Evolutionary conservation across 2,888 invertebrate species (phyloP).

Genomic region (Aphidoletes aphidimyza): DNA sequence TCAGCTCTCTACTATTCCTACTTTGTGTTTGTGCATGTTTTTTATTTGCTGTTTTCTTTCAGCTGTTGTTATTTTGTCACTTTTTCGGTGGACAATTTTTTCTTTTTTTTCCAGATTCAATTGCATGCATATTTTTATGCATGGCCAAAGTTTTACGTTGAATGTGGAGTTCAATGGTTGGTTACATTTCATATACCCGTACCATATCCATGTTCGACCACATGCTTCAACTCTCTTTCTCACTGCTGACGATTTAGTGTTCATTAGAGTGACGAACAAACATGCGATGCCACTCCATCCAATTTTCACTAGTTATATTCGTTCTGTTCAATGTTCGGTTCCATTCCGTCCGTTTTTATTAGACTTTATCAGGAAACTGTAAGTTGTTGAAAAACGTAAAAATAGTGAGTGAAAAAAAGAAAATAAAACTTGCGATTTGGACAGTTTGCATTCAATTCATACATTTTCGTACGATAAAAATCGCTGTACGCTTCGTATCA

Average conservation of each 20-base stretch:
- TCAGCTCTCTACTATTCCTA: background rate
- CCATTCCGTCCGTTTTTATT: background rate
- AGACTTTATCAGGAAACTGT: conserved; percentile 28
- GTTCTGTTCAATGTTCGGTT: too few species aligned
- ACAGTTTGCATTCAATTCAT: conserved; percentile 11
- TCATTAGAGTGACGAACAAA: conserved; percentile 39
- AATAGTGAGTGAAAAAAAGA: background rate
- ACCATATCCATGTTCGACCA: background rate
- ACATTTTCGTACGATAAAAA: conserved; percentile 1
- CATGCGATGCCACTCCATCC: conserved; percentile 17
- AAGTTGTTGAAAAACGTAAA: background rate
- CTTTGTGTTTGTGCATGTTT: background rate
- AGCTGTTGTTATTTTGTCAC: conserved; percentile 47
- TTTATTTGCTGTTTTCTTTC: background rate
- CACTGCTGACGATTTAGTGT: conserved; percentile 1
- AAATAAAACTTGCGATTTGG: background rate
- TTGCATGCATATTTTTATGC: conserved; percentile 34
- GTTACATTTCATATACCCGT: background rate
- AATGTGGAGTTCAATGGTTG: conserved; percentile 10
- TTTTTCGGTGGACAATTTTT: conserved; percentile 33
- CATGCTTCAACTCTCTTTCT: background rate
- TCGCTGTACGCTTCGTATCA: background rate
- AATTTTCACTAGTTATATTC: background rate
- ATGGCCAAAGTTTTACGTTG: conserved; percentile 21
- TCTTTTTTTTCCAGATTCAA: background rate